Evolutionary conservation across 2,797 vertebrate genomes (phyloP), one percentile per base, ranked within the genome.

Genomic region (Falco columbarius): DNA sequence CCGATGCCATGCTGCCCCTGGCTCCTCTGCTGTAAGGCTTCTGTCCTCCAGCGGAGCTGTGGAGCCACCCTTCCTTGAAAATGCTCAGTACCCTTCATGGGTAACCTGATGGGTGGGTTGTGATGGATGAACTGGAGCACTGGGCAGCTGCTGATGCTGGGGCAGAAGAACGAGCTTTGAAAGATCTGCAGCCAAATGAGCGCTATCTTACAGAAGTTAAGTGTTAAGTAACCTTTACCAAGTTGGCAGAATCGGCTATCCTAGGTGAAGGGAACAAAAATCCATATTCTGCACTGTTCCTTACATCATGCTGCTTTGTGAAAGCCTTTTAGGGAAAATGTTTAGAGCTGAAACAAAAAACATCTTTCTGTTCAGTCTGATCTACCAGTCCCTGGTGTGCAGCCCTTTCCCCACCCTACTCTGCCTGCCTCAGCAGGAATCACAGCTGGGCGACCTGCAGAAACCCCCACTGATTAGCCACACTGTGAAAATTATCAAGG

Each of bases 391-490:
- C 59, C 70, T 72, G n/a, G 14, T 5, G 71, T 36, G 34, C 2
- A 68, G 55, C 75, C 85, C 86, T 77, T 86, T 94, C 51, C 80
- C 38, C 30, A 42, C 10, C 29, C 51, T 75, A 3, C 30, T 24
- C 58, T 51, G 85, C 38, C 67, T 30, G 62, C 19, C 49, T 67
- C 44, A n/a, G 63, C 70, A 62, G 19, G 34, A 42, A 95, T 83
- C 90, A 65, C 80, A 81, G 82, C 79, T 77, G n/a, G 59, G 74
- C 80, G 58, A 89, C 89, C 86, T 95, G 90, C 76, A 93, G 94
- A 58, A 92, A 76, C 7, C 26, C 49, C 56, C 84, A 70, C 62
- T 40, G 42, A 52, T 44, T 36, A 86, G 90, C 93, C 74, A 84
- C 68, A 49, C 54, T 30, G 49, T 85, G 95, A 87, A 82, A 95